Base-by-base conservation (phyloP, 2,113 vertebrate genomes). In the Felis chaus region DNA sequence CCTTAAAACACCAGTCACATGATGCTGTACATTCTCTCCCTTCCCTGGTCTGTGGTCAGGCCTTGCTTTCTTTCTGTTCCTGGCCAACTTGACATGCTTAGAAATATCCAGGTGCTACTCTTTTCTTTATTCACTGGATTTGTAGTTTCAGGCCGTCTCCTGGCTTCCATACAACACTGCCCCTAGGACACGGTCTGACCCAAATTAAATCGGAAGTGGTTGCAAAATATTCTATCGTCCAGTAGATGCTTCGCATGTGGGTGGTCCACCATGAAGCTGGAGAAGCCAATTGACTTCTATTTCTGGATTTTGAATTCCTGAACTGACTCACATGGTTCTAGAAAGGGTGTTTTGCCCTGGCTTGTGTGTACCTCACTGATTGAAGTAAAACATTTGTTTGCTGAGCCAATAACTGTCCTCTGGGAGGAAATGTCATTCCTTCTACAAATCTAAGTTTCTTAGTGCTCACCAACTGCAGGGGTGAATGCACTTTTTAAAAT, bases 251-350 rank as follows among this genome's bases (percentile, higher is more conserved):
- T 6, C 16, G 16, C 39, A 39, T 8, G 10, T 71, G 39, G 45
- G 13, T 57, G 27, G 9, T 48, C 68, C 25, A 50, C 25, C 16
- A 31, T 48, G 21, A 57, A 50, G 57, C 16, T 82, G 21, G 45
- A 48, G 8, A 27, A 36, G 63, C 36, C 41, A 91, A 71, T 23
- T 23, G n/a, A 83, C 39, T 78, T 89, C 13, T 1, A 41, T 91
- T 80, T 80, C 53, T 95, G 31, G 50, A 89, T 92, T 97, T 96
- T 48, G 50, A 86, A 63, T 82, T 7, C n/a, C 41, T 80, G 68
- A 86, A 87, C 27, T 87, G 31, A 53, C 19, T 50, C 7, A 48
- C 21, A 25, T 39, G 57, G 21, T 45, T 61, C 55, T 93, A 83
- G 41, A 89, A 78, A 87, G 45, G 31, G 48, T 29, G 3, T 19